Base-by-base conservation (phyloP, 2,888 invertebrate species). In the Pemphredon lugubris region DNA sequence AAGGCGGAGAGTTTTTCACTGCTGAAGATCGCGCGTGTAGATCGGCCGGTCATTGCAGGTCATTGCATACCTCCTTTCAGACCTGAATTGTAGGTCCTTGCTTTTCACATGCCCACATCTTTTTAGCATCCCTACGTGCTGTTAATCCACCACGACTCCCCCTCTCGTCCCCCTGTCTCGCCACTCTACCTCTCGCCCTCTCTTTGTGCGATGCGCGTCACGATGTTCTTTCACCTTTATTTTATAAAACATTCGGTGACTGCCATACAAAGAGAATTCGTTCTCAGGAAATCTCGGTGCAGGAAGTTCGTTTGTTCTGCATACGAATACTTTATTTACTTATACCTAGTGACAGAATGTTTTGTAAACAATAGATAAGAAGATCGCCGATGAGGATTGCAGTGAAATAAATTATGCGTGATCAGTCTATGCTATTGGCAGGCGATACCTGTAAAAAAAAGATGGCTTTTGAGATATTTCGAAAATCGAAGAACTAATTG, bases 171-270 rank as follows among this genome's bases (percentile, higher is more conserved):
- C 39, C 32, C 20, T 39, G 34, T 42, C 59, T 59, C 60, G 51
- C n/a, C 45, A 18, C 32, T 48, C 21, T 65, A 44, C 53, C 30
- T 74, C 50, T 58, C 30, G 65, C 68, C 47, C 79, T 58, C 53
- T 23, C 45, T 11, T 3, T 37, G 34, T 40, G 34, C 48, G 67
- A 70, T 66, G 69, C 66, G 71, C 75, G 71, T 75, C 75, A 74
- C 71, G 74, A 76, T 81, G 72, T 86, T 77, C 80, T 76, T 79
- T 69, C 58, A 65, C 73, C 85, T 75, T 86, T 85, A 83, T 86
- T 86, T 80, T 73, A 61, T 54, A 44, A 85, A 87, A 84, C 85
- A 87, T 86, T 85, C 84, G 87, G 85, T 82, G 83, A 77, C 76
- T 79, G 80, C 71, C 79, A 77, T 72, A 86, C 83, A 86, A 85